Evolutionary conservation across 2,888 invertebrate species (phyloP), one percentile per base, ranked within the genome.

Genomic region (Congeria kusceri): DNA sequence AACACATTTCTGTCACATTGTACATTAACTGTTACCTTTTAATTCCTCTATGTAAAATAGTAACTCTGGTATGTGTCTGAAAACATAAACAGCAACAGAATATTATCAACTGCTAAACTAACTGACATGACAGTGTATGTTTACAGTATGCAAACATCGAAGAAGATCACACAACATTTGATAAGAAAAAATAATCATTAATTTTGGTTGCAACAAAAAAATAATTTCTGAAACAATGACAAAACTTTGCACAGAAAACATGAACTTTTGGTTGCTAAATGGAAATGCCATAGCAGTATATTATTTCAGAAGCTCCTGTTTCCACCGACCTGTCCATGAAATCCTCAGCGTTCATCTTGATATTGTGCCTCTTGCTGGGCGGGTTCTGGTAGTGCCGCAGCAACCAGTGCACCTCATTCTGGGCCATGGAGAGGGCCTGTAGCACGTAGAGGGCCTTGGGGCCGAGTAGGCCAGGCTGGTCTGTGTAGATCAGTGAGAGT

Each of bases 1-100:
- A n/a, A n/a, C n/a, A n/a, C n/a, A n/a, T n/a, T n/a, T n/a, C n/a
- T n/a, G n/a, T n/a, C n/a, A n/a, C n/a, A n/a, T n/a, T n/a, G n/a
- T n/a, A n/a, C n/a, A n/a, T n/a, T n/a, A n/a, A n/a, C n/a, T 39
- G 9, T 74, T 80, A 93, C 93, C 97, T 89, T 99, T 95, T 65
- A 99, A 94, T 93, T 99, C 99, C 93, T 99, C 98, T 96, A 99
- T 99, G 92, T 99, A 98, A 92, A 99, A 99, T 11, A 99, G 94
- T 58, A 99, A 94, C 93, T 99, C 99, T 0, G 99, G 99, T 57
- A 99, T 94, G 92, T 99, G 99, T 70, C 99, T 93, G 88, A 39
- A 88, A 88, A 66, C 64, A 61, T 61, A 73, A 74, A 70, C 20
- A 23, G 44, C 71, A 74, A 70, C 20, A 23, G 44, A 47, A 53